These are phyloP conservation scores for Oreochromis niloticus DNA, from an alignment of 2,113 vertebrate species.

Conservation along the genomic window DNA sequence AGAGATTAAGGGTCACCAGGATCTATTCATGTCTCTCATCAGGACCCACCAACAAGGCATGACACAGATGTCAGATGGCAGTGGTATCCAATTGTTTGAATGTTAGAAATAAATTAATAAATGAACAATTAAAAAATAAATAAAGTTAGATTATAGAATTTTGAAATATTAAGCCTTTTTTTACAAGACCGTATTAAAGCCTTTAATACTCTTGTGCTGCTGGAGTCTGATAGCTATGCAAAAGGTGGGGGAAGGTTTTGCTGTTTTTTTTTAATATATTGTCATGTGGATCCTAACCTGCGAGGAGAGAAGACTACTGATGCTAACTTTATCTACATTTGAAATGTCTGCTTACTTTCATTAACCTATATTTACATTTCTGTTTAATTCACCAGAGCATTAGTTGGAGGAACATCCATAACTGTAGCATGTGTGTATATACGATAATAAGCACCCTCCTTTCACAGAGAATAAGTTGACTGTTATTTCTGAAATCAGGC, in stretches of 20 bases:
- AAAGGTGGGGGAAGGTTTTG: not conserved
- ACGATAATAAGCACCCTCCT: not conserved
- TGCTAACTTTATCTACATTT: not conserved
- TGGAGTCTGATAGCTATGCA: not conserved
- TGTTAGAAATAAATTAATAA: not conserved
- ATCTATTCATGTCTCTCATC: not conserved
- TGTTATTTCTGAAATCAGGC: not conserved
- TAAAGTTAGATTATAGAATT: not conserved
- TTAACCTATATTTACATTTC: not conserved
- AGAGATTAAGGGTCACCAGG: not conserved
- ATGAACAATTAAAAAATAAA: not conserved
- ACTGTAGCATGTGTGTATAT: not conserved
- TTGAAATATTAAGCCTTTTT: not conserved
- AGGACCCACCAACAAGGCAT: not conserved
- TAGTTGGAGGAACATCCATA: not conserved
- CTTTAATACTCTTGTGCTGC: not conserved
- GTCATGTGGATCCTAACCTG: not conserved
- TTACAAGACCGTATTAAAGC: not conserved
- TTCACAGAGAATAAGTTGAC: not conserved
- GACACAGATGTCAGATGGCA: not conserved
- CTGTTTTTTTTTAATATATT: fast-evolving
- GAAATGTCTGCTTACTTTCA: not conserved
- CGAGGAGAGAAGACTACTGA: not conserved
- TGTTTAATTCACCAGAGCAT: not conserved
- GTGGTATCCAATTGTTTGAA: not conserved